Evolutionary conservation across 2,797 vertebrate species (phyloP).

Genomic region (Aselliscus stoliczkanus): DNA sequence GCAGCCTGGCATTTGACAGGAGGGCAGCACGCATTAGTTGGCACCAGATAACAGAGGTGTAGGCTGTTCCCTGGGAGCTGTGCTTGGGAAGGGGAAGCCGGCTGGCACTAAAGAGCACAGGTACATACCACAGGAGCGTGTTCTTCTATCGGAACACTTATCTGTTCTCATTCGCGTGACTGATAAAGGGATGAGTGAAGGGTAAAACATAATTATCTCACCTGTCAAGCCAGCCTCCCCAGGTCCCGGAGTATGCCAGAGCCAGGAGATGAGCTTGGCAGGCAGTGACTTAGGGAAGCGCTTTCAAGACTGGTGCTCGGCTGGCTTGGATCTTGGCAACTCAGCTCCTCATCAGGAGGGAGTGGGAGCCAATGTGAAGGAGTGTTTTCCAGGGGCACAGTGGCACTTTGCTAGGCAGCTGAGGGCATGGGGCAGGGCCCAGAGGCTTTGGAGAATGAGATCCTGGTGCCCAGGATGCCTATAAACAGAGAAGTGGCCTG

Average conservation of each 20-base stretch:
- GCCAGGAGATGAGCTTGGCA: conserved; percentile 39
- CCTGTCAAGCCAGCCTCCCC: conserved; percentile 71
- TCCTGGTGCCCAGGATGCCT: not conserved
- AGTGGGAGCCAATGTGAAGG: not conserved
- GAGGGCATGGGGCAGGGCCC: not conserved
- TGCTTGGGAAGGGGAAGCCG: not conserved
- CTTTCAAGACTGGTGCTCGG: conserved; percentile 58
- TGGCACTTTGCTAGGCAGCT: not conserved
- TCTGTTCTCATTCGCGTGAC: conserved; percentile 49
- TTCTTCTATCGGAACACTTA: conserved; percentile 67
- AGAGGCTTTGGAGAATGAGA: not conserved
- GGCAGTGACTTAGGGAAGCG: conserved; percentile 50
- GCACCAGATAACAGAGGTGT: not conserved
- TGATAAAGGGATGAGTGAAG: conserved; percentile 72
- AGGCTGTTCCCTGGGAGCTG: not conserved
- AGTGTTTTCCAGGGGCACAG: not conserved
- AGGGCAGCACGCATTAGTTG: not conserved
- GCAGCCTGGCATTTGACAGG: not conserved
- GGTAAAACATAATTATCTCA: conserved; percentile 67
- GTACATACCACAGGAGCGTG: conserved; percentile 58
- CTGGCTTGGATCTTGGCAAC: not conserved
- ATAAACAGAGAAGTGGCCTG: not conserved
- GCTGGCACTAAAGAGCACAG: not conserved
- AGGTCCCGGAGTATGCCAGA: conserved; percentile 46
- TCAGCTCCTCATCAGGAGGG: not conserved